Evolutionary conservation across 2,113 vertebrate species (phyloP), one percentile per base, ranked within the genome.

Genomic region (Myrmecophaga tridactyla): DNA sequence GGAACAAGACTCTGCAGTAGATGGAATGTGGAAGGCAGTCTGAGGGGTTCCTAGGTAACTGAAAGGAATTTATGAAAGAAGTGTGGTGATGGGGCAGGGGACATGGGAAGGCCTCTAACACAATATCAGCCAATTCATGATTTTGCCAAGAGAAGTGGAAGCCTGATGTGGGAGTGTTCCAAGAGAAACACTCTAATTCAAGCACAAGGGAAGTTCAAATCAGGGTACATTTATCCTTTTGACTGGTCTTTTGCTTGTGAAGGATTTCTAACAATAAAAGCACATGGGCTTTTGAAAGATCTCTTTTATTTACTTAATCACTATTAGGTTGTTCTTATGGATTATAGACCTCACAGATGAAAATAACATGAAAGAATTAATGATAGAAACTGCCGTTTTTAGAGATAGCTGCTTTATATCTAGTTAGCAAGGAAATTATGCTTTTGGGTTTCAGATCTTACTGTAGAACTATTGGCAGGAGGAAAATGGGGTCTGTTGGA

Each of bases 241-340:
- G 56, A 65, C 51, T 67, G 41, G 78, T 75, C 25, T 86, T 86
- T 89, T 60, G 29, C 62, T 91, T 77, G 48, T 75, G 58, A 91
- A 92, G n/a, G 29, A 72, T 62, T 78, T 86, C n/a, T 93, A 48
- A 48, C 62, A 86, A 29, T 95, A 77, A 89, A 95, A 67, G 4
- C 25, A 75, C 13, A 34, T 8, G 72, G 51, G 25, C 36, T 81
- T 94, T 96, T 46, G 43, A 46, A 94, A 89, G 76, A 41, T n/a
- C 46, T 69, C 51, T 96, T 90, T 77, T 75, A 88, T 86, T 94
- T 90, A 63, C 72, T 89, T 90, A 77, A 82, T 89, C 43, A 56
- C 72, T 48, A 39, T 73, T 62, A 56, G 25, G 6, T 91, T 80
- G 25, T 80, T 77, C 67, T 86, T 81, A 69, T 25, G 46, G 70